Evolutionary conservation across 2,888 invertebrate genomes (phyloP), one percentile per base, ranked within the genome.

Genomic region (Oligia latruncula): DNA sequence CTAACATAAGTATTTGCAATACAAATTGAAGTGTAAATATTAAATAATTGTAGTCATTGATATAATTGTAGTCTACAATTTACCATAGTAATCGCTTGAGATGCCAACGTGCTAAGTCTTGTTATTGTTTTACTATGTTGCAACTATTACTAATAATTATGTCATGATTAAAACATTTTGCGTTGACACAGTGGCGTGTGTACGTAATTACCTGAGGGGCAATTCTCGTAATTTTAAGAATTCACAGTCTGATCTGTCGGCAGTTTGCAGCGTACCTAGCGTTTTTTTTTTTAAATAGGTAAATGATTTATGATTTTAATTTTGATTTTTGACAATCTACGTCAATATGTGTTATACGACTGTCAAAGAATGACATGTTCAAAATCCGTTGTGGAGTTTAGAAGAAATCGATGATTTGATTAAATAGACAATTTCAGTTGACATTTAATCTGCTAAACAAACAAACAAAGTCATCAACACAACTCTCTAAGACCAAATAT

Each of bases 71-170:
- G 35, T 55, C 3, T 35, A 40, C 23, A 75, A 82, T 81, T 74
- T 79, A 46, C 74, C 46, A 75, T 23, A 52, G 46, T 66, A 76
- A 88, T 71, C 17, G 23, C 62, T 70, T 49, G 67, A 40, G 71
- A 58, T 40, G 60, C 67, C n/a, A 29, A n/a, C 35, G 2, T 64
- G 67, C 74, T 79, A 72, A 29, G 35, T 49, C 49, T 71, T 62
- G 71, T 85, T 73, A 70, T 71, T 81, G 73, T 83, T 77, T 49
- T 11, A 82, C 71, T 68, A 74, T 86, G 77, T 77, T 74, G 82
- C 82, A 82, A 77, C 65, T 15, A 77, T 74, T 74, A 71, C 40
- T n/a, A 43, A 29, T 72, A 74, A 84, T 82, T 84, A 82, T 68
- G 74, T 74, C 67, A 86, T 70, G 17, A 72, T 72, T 72, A 74